Base-by-base conservation (phyloP, 2,888 invertebrate species). In the Lasioglossum pauxillum region DNA sequence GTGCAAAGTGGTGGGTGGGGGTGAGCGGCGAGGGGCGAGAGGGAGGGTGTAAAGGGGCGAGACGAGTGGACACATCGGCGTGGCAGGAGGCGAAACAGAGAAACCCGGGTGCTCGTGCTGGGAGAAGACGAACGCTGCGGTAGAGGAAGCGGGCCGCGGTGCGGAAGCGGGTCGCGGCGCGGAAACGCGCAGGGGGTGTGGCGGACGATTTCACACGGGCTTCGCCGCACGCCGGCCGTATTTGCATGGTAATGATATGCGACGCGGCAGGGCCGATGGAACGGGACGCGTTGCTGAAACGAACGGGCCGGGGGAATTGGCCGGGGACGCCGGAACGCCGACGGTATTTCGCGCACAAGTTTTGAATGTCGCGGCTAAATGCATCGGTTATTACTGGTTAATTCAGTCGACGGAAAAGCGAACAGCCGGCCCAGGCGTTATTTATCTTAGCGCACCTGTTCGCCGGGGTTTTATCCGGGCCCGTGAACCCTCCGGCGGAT, bases 191-290 rank as follows among this genome's bases (percentile, higher is more conserved):
- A 46, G 69, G 60, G 75, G 71, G 79, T 60, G 46, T 16, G 69
- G 49, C n/a, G 75, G 81, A 53, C 77, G 86, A 83, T 90, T 88
- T 90, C 90, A 90, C 89, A 89, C 87, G 92, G 77, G 91, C 86
- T 92, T 92, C 89, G 88, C 86, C 85, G 89, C 90, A 88, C 88
- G 90, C 92, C 89, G 84, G 88, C 80, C 90, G 90, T 93, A 94
- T 94, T 94, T 94, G 93, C 93, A 94, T 93, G 93, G 91, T 94
- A 94, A 94, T 94, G 93, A 93, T 94, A 94, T 94, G 93, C 93
- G 91, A 90, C 90, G 88, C 92, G 90, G 84, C 85, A 76, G 85
- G 84, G 84, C 87, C 87, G 91, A 88, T 80, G 83, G 83, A 80
- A 88, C 76, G 82, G 77, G 81, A 75, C 80, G 82, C 74, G 84